A percentile compares a stretch with the other conserved stretches of the same genome.
Conservation (phyloP, 2,113 vertebrate genomes). For the Actenoides hombroni region DNA sequence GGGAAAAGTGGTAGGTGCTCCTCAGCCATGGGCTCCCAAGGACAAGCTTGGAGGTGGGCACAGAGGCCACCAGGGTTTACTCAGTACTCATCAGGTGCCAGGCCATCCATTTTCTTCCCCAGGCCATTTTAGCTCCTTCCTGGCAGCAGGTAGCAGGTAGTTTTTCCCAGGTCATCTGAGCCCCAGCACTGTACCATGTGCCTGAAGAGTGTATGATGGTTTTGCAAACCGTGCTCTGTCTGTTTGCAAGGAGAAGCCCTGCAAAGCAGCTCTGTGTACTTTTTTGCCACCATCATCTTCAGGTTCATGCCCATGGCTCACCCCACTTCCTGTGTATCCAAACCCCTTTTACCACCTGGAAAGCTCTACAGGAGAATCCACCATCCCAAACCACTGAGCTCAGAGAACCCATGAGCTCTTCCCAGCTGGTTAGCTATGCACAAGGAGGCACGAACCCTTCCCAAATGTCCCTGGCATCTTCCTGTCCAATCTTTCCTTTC, state of each 20-base stretch:
- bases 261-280: not conserved
- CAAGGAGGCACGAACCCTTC: not conserved
- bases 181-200: not conserved
- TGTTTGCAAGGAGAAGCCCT: not conserved
- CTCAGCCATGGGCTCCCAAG: not conserved
- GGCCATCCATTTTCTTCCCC: not conserved
- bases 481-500: not conserved
- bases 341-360: not conserved
- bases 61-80: not conserved
- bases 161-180: not conserved
- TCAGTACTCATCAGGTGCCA: not conserved
- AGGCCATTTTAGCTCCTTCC: not conserved
- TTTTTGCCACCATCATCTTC: not conserved
- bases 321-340: not conserved
- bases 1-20: not conserved
- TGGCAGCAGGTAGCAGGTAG: not conserved
- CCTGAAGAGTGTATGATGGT: not conserved
- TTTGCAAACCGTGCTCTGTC: not conserved
- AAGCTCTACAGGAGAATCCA: not conserved
- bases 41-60: not conserved
- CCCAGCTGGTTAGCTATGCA: not conserved
- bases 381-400: accelerated
- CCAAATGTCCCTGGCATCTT: not conserved
- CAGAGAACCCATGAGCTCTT: not conserved
- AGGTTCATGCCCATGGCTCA: not conserved